Evolutionary conservation across 1,140 invertebrate genomes (phyloP).

Genomic region (Hesperophylax magnus): DNA sequence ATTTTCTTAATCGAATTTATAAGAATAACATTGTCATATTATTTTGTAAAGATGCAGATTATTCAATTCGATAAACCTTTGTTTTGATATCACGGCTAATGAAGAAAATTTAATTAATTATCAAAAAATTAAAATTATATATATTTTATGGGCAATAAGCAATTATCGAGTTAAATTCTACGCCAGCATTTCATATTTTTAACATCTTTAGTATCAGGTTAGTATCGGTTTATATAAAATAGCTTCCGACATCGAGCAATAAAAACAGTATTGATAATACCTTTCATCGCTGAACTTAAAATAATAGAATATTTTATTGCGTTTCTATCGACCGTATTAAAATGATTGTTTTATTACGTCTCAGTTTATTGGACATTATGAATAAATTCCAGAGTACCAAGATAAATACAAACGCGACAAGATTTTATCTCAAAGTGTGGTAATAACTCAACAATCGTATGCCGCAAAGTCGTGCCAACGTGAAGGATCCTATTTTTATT

Average conservation of each 20-base stretch:
- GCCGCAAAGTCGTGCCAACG: too few species aligned
- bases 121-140: conserved; percentile 15
- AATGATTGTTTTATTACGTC: neutral
- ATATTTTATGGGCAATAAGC: conserved; percentile 22
- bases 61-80: neutral
- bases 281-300: conserved; percentile 12
- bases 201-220: conserved; percentile 21
- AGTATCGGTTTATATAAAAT: conserved; percentile 25
- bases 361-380: neutral
- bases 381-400: neutral
- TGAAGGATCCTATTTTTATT: too few species aligned
- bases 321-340: conserved; percentile 4
- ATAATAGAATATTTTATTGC: conserved; percentile 22
- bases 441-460: too few species aligned
- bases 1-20: too few species aligned
- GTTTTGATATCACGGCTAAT: conserved; percentile 24
- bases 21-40: too few species aligned
- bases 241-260: neutral
- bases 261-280: conserved; percentile 21
- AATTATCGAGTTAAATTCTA: conserved; percentile 31
- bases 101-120: conserved; percentile 35
- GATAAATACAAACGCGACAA: neutral
- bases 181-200: conserved; percentile 7
- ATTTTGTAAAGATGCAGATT: neutral
- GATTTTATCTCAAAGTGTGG: neutral